Percentiles rank a stretch among this genome's conserved stretches.
Conservation (phyloP, 2,113 vertebrate species). For the Lophochroa leadbeateri region DNA sequence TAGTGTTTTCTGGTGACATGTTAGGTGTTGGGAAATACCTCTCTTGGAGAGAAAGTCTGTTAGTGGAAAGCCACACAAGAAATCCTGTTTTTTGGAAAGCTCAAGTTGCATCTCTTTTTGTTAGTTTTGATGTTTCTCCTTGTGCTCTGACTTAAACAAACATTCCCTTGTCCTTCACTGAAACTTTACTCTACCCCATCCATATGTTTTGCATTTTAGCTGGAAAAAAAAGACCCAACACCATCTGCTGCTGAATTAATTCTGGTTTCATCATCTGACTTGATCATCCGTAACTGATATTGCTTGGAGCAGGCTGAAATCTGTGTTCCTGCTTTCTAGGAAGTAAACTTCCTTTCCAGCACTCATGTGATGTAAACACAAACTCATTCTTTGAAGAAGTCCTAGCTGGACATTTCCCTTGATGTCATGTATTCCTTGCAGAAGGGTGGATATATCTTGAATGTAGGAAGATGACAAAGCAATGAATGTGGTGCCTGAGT, state of each 20-base stretch:
- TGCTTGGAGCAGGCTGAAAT: slow-evolving; percentile 33
- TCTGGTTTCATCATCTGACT: slow-evolving; percentile 26
- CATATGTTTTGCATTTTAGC: slow-evolving; percentile 28
- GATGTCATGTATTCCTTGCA: neutral
- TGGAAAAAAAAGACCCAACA: neutral
- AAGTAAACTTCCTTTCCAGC: slow-evolving; percentile 5
- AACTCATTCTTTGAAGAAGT: neutral
- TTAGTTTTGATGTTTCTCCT: slow-evolving; percentile 30
- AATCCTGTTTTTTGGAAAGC: neutral
- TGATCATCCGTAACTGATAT: slow-evolving; percentile 9
- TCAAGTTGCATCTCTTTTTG: neutral
- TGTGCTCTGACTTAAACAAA: slow-evolving; percentile 48
- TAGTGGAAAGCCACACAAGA: neutral
- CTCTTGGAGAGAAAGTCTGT: neutral
- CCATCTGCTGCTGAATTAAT: slow-evolving; percentile 59
- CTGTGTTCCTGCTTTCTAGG: slow-evolving; percentile 54
- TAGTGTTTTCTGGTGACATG: neutral
- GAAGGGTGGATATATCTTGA: neutral
- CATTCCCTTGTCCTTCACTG: slow-evolving; percentile 9
- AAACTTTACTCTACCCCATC: neutral
- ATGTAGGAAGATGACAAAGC: neutral
- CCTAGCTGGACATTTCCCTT: neutral
- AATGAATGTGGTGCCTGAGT: neutral
- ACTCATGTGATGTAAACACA: neutral
- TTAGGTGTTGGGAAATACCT: neutral